phyloP scores from a whole-genome alignment of 2,797 vertebrate genomes.

The Poliocrania exsul region DNA sequence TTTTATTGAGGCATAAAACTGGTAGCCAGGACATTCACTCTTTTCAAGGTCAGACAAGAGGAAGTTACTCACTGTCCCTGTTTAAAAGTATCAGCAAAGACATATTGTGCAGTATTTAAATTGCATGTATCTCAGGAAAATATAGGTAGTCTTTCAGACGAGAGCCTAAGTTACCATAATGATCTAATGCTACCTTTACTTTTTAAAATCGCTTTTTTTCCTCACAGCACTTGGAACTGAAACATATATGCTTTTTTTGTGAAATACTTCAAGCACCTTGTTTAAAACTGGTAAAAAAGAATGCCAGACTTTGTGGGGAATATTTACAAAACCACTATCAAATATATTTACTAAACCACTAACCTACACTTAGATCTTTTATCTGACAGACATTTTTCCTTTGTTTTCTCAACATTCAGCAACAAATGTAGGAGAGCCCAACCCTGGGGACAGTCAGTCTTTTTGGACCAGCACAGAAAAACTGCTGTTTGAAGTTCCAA shows the following conservation, averaged over 20 bases:
- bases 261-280: neutral
- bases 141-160: neutral
- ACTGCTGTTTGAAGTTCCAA: neutral
- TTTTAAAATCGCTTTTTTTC: neutral
- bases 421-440: neutral
- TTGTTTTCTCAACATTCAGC: neutral
- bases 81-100: neutral
- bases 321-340: neutral
- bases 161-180: neutral
- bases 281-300: neutral
- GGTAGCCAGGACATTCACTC: neutral
- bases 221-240: neutral
- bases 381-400: neutral
- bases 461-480: neutral
- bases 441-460: neutral
- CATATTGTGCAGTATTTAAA: neutral
- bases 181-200: neutral
- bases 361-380: neutral
- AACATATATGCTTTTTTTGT: neutral
- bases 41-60: neutral
- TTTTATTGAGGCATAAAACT: neutral
- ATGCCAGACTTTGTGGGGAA: neutral
- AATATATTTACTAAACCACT: no score
- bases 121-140: neutral
- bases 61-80: neutral